Conservation (phyloP, 1,140 invertebrate genomes). For the Aporrectodea caliginosa region DNA sequence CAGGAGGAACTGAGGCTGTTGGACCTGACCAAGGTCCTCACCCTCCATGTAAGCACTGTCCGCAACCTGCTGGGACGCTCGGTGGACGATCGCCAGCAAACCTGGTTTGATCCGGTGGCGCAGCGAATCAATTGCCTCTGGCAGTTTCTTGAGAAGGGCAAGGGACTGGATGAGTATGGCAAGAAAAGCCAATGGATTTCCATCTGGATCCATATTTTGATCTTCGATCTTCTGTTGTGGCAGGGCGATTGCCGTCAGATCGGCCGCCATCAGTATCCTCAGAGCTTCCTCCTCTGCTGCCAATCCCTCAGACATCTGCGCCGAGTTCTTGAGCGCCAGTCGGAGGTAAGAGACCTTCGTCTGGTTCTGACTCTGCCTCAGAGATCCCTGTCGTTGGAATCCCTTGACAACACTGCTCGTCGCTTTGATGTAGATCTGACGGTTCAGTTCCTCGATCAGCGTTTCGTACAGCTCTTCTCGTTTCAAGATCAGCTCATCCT, state of each 20-base stretch:
- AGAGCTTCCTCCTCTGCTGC: constrained; percentile 25
- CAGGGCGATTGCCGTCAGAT: constrained; percentile 12
- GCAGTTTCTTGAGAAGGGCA: constrained; percentile 75
- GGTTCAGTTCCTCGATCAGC: constrained; percentile 69
- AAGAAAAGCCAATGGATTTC: constrained; percentile 68
- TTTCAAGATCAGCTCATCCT: constrained; percentile 67
- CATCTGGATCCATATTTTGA: constrained; percentile 65
- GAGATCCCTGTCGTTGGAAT: constrained; percentile 46
- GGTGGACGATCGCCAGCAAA: constrained; percentile 70
- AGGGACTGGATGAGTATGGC: constrained; percentile 80
- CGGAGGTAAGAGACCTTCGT: constrained; percentile 20
- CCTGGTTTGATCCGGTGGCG: constrained; percentile 77
- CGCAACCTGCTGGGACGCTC: constrained; percentile 71
- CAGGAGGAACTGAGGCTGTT: constrained; percentile 50
- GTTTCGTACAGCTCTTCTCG: constrained; percentile 70
- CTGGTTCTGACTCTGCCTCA: constrained; percentile 39
- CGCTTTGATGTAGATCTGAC: constrained; percentile 70
- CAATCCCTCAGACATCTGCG: constrained; percentile 36
- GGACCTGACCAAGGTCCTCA: constrained; percentile 41
- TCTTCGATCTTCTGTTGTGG: constrained; percentile 58
- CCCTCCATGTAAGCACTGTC: constrained; percentile 54
- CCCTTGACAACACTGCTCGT: constrained; percentile 52
- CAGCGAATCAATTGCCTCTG: constrained; percentile 77
- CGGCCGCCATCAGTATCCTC: constrained; percentile 14
- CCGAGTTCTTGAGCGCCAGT: constrained; percentile 19